A percentile compares a stretch with the other conserved stretches of the same genome.
These are phyloP conservation scores for Corvus cornix DNA, from an alignment of 2,113 vertebrate species.

Conservation along the genomic window DNA sequence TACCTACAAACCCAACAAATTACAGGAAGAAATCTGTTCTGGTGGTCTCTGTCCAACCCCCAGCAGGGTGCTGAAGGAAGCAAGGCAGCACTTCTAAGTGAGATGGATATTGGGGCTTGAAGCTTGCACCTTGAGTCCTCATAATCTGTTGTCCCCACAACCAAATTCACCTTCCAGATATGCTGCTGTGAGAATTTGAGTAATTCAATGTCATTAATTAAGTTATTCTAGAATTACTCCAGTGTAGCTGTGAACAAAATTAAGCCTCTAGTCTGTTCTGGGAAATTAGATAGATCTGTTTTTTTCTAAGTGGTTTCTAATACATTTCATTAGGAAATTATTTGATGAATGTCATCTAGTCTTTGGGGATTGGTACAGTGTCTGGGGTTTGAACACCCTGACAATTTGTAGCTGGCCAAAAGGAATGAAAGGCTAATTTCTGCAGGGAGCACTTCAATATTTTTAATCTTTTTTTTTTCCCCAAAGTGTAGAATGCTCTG, in stretches of 20 bases:
- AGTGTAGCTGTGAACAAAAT: constrained; percentile 50
- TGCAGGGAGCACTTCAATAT: neutral
- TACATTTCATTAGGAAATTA: constrained; percentile 42
- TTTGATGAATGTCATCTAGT: constrained; percentile 44
- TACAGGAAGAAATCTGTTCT: neutral
- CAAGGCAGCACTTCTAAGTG: neutral
- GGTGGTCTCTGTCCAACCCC: neutral
- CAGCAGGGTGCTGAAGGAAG: neutral
- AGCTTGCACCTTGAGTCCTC: neutral
- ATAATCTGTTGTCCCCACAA: neutral
- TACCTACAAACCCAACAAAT: neutral
- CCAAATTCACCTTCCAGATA: constrained; percentile 26
- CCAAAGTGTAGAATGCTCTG: neutral
- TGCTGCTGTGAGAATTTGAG: neutral
- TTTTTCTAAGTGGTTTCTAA: constrained; percentile 51
- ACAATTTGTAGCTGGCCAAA: neutral
- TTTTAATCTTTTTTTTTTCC: neutral
- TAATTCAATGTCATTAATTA: constrained; percentile 46
- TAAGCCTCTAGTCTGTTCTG: constrained; percentile 46
- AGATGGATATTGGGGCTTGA: neutral
- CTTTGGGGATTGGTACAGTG: constrained; percentile 3
- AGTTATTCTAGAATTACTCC: constrained; percentile 53
- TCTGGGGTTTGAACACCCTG: constrained; percentile 11
- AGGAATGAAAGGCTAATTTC: constrained; percentile 24
- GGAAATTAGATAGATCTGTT: constrained; percentile 45